phyloP scores from a whole-genome alignment of 2,888 invertebrate genomes.

The Chrysolina oricalcia region DNA sequence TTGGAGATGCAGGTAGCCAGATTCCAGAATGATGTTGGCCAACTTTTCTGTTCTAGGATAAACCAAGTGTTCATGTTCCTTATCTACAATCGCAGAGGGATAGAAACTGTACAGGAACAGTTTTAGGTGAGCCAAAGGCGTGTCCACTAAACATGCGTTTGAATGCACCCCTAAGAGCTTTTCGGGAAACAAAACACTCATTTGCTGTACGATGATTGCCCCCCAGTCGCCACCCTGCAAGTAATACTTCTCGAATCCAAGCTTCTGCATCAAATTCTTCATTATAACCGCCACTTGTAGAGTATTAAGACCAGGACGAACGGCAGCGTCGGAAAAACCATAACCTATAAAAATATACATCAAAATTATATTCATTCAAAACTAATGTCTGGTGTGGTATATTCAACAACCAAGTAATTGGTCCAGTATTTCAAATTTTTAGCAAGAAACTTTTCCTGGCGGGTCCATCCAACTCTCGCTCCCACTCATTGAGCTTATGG shows the following conservation, averaged over 20 bases:
- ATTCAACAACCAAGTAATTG: too few species aligned
- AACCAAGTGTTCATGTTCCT: constrained; percentile 71
- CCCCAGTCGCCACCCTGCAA: constrained; percentile 92
- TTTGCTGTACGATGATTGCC: constrained; percentile 75
- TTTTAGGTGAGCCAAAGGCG: constrained; percentile 46
- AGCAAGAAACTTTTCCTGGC: too few species aligned
- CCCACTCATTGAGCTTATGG: too few species aligned
- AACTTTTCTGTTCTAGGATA: constrained; percentile 70
- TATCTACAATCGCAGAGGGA: constrained; percentile 70
- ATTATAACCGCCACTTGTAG: constrained; percentile 76
- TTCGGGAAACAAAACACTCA: constrained; percentile 79
- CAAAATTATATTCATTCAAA: too few species aligned
- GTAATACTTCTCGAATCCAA: constrained; percentile 81
- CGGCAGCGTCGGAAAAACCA: constrained; percentile 72
- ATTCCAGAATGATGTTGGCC: constrained; percentile 72
- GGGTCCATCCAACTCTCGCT: too few species aligned
- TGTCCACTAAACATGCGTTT: constrained; percentile 71
- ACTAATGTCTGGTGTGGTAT: too few species aligned
- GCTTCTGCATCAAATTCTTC: too few species aligned
- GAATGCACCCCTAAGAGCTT: constrained; percentile 76
- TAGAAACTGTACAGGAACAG: constrained; percentile 46
- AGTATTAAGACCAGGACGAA: constrained; percentile 77
- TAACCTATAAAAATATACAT: constrained; percentile 51
- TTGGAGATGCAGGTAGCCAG: constrained; percentile 84
- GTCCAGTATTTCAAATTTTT: too few species aligned